Evolutionary conservation across 2,797 vertebrate species (phyloP), one percentile per base, ranked within the genome.

Genomic region (Danio choprae): DNA sequence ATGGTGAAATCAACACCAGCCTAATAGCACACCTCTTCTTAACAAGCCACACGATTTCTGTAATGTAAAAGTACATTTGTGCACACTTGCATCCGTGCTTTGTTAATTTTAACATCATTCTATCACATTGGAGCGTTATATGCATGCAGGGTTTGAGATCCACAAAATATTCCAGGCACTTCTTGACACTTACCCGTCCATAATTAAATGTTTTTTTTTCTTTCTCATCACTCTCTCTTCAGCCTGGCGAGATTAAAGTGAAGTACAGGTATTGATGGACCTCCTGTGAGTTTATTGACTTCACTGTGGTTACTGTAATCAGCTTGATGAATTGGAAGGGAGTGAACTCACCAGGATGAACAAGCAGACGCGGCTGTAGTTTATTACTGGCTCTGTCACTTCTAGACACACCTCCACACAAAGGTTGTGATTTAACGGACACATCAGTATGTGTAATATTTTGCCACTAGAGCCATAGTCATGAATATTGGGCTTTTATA

Each of bases 261-360:
- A 62, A 83, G 80, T 81, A 67, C 73, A 80, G 43, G 71, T 85
- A 84, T 84, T 84, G 83, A 84, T 84, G 50, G 69, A 83, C 55
- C 70, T 72, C 80, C 74, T 68, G 69, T 79, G 76, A 69, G 81
- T 68, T 82, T 81, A 85, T 87, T 84, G 82, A 87, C 77, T 82
- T 18, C 70, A 73, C 77, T 76, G 59, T 74, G 81, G 70, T 80
- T 84, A 74, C 79, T 85, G 80, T 85, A 84, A 83, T 84, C 80
- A 79, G 58, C 75, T 68, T 84, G 74, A 87, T 84, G 74, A 84
- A 82, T 80, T 74, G 69, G n/a, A 48, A 15, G 9, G n/a, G 67
- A 67, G 74, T 68, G 78, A 76, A 79, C 55, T 77, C 63, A 63
- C 41, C 15, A 77, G 44, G 48, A 79, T 71, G 65, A 43, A 56